phyloP scores from a whole-genome alignment of 2,888 invertebrate genomes.

The Polymixis flavicincta region DNA sequence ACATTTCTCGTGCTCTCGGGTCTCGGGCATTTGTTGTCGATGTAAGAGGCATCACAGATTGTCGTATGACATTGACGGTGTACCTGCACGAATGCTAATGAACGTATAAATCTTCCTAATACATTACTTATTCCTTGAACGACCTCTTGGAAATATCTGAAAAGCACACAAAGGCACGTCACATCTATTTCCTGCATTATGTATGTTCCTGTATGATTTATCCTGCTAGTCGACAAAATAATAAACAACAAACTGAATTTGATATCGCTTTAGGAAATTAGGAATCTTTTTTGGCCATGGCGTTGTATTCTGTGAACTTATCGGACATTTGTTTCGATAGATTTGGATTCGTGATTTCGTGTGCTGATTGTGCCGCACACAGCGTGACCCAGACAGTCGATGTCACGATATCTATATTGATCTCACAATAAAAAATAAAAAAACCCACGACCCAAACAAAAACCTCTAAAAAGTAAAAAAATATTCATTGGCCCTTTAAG shows the following conservation, averaged over 20 bases:
- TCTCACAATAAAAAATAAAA: too few species aligned
- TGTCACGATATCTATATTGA: slow-evolving; percentile 22
- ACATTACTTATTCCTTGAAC: slow-evolving; percentile 70
- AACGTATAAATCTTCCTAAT: slow-evolving; percentile 70
- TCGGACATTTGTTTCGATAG: slow-evolving; percentile 20
- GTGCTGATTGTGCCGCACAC: slow-evolving; percentile 8
- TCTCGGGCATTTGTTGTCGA: slow-evolving; percentile 61
- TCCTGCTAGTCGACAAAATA: slow-evolving; percentile 50
- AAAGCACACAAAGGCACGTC: slow-evolving; percentile 69
- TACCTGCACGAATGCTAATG: slow-evolving; percentile 80
- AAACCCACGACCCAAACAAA: too few species aligned
- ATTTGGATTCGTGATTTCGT: slow-evolving; percentile 25
- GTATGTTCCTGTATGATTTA: slow-evolving; percentile 61
- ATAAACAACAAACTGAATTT: too few species aligned
- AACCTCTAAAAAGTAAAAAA: too few species aligned
- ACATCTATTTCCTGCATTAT: slow-evolving; percentile 71
- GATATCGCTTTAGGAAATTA: slow-evolving; percentile 26
- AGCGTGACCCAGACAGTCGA: slow-evolving; percentile 20
- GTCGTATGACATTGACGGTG: slow-evolving; percentile 80
- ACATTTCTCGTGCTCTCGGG: slow-evolving; percentile 68
- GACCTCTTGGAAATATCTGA: slow-evolving; percentile 75
- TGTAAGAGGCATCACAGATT: slow-evolving; percentile 79
- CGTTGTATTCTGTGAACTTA: slow-evolving; percentile 26
- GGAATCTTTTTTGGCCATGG: slow-evolving; percentile 6
- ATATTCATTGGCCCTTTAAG: too few species aligned